phyloP scores from a whole-genome alignment of 2,888 invertebrate genomes.

The Agonopterix subpropinquella region DNA sequence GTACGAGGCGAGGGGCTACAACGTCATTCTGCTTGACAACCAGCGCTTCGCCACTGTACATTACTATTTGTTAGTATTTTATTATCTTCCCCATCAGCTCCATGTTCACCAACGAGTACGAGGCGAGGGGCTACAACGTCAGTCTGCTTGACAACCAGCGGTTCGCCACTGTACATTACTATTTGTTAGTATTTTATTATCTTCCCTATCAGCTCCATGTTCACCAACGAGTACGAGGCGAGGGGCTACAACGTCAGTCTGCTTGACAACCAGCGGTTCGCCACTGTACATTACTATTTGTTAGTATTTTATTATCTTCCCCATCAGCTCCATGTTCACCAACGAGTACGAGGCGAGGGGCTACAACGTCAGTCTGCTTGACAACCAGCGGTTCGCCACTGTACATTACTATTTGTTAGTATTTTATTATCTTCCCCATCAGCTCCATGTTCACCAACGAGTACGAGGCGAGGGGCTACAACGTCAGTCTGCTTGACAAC shows the following conservation, averaged over 20 bases:
- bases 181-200: slow-evolving; percentile 41
- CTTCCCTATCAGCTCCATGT: slow-evolving; percentile 3
- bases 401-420: too few relatives aligned
- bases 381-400: slow-evolving; percentile 60
- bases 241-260: slow-evolving; percentile 57
- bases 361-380: slow-evolving; percentile 59
- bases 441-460: slow-evolving; percentile 54
- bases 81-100: slow-evolving; percentile 44
- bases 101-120: slow-evolving; percentile 58
- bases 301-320: neutral
- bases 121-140: slow-evolving; percentile 55
- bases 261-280: slow-evolving; percentile 59
- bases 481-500: slow-evolving; percentile 58
- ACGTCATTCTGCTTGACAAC: slow-evolving; percentile 58
- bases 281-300: slow-evolving; percentile 22
- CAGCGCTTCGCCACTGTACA: slow-evolving; percentile 50
- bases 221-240: slow-evolving; percentile 58
- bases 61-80: too few relatives aligned
- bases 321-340: slow-evolving; percentile 24
- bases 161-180: slow-evolving; percentile 62
- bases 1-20: slow-evolving; percentile 54
- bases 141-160: slow-evolving; percentile 59
- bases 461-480: slow-evolving; percentile 56
- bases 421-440: slow-evolving; percentile 36
- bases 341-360: slow-evolving; percentile 54